These are phyloP conservation scores for Tuta absoluta DNA, from an alignment of 2,888 invertebrate genomes.

Conservation along the genomic window DNA sequence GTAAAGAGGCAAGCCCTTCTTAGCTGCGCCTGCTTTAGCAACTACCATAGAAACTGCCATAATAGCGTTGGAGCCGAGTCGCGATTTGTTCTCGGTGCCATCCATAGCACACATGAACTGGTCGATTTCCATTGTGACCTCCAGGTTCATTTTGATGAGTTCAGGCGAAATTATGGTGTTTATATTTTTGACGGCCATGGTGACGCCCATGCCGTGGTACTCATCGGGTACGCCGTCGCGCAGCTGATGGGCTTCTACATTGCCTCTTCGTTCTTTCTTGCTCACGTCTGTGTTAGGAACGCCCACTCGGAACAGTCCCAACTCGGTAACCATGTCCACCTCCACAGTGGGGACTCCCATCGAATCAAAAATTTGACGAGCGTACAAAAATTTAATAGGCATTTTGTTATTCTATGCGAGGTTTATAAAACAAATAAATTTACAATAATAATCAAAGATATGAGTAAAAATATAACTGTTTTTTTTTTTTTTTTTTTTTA, in stretches of 20 bases:
- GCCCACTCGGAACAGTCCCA: constrained; percentile 93
- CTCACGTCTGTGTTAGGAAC: constrained; percentile 98
- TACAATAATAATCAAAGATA: no score
- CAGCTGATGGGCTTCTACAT: constrained; percentile 96
- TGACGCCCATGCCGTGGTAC: constrained; percentile 96
- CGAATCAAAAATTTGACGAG: constrained; percentile 98
- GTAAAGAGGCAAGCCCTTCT: constrained; percentile 92
- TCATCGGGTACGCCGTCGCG: constrained; percentile 92
- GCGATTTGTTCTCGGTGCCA: constrained; percentile 97
- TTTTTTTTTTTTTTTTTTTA: no score
- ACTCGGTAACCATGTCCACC: constrained; percentile 90
- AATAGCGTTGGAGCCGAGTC: constrained; percentile 97
- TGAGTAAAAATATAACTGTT: no score
- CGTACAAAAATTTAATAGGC: constrained; percentile 94
- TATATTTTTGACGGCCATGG: constrained; percentile 94
- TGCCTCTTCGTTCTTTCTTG: no score
- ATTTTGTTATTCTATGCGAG: constrained; percentile 71
- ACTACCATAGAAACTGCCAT: constrained; percentile 97
- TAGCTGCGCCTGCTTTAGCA: constrained; percentile 98
- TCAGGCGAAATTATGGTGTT: constrained; percentile 91
- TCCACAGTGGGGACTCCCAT: constrained; percentile 99
- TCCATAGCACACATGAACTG: constrained; percentile 93
- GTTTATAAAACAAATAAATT: no score
- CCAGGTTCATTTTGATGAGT: constrained; percentile 88
- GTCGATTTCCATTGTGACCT: constrained; percentile 94